Evolutionary conservation across 2,113 vertebrate species (phyloP), one percentile per base, ranked within the genome.

Genomic region (Scolopax mira): DNA sequence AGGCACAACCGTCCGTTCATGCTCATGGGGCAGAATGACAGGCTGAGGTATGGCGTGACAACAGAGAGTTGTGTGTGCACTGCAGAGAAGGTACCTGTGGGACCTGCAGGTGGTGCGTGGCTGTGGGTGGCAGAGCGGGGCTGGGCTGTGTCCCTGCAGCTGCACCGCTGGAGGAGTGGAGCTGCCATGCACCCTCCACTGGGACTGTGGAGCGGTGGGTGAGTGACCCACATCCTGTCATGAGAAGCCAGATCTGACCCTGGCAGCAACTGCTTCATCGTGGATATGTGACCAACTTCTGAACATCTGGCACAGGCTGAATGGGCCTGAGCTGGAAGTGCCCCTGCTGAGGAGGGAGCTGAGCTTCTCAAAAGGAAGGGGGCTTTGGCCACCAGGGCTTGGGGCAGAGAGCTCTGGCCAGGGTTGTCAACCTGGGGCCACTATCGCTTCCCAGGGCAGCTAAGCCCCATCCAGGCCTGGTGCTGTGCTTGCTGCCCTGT

Each of bases 181-280:
- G 51, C 1, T 37, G 66, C 42, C 39, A 65, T 15, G 2, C 2
- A 1, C 41, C 18, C 0, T 6, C 42, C 30, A 28, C 8, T 48
- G 1, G 51, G 28, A 24, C 64, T 7, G 67, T 24, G 23, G 58
- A 58, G 17, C 28, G 13, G 44, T 2, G 70, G 70, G 79, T 52
- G n/a, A 70, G 19, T 52, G 6, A 9, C 6, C 7, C 46, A 1
- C 5, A 4, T 24, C 46, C 51, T n/a, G 2, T 0, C 9, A 1
- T 2, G 5, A 48, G 39, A 31, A 33, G 73, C 48, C n/a, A 8
- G 51, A 17, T 41, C 51, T 12, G 79, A 16, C 16, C 55, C 70
- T 17, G 12, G 49, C 2, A 75, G 65, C 7, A n/a, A 74, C 70
- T 41, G 82, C 66, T 62, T 4, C 31, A 1, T 0, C 1, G 2